Conservation (phyloP, 2,797 vertebrate genomes). For the Manis pentadactyla region DNA sequence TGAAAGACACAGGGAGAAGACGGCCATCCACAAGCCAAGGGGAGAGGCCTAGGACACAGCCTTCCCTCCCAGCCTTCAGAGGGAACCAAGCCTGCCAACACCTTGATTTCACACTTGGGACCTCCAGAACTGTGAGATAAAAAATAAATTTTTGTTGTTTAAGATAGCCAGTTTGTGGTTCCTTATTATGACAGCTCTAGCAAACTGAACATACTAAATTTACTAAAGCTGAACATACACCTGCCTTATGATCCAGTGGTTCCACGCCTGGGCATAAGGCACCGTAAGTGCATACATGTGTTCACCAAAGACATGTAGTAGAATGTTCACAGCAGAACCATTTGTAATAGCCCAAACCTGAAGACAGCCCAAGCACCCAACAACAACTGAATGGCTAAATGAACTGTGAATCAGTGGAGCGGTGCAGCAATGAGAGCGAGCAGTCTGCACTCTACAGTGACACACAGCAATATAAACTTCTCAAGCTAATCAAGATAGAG, state of each 20-base stretch:
- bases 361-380: not conserved
- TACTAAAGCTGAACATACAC: not conserved
- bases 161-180: not conserved
- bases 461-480: not conserved
- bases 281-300: accelerated
- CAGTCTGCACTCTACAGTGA: not conserved
- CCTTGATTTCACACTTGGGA: not conserved
- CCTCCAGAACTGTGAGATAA: not conserved
- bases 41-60: not conserved
- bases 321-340: not conserved
- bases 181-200: not conserved
- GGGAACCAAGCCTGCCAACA: not conserved
- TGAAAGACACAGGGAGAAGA: not conserved
- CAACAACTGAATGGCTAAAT: too few relatives aligned
- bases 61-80: not conserved
- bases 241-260: too few relatives aligned
- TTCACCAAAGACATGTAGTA: not conserved
- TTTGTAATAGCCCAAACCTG: not conserved
- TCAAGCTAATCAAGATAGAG: not conserved
- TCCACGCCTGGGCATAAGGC: not conserved
- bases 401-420: not conserved
- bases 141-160: not conserved
- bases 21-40: too few relatives aligned
- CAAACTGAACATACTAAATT: not conserved
- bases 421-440: not conserved